These are phyloP conservation scores for Buceros bicornis DNA, from an alignment of 2,797 vertebrate species.

Conservation along the genomic window DNA sequence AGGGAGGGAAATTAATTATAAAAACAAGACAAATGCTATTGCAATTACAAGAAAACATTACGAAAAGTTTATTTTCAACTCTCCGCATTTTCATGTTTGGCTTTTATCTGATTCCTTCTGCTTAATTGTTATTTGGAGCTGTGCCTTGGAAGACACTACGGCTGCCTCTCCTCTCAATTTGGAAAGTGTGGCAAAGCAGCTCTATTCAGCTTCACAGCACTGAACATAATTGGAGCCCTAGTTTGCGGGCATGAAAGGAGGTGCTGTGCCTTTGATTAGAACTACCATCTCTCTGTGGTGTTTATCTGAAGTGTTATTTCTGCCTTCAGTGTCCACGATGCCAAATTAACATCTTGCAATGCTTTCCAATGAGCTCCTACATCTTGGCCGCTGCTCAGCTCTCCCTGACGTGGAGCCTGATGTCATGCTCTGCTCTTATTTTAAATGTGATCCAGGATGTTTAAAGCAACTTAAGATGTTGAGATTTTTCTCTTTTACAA, in stretches of 20 bases:
- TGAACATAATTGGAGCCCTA: conserved; percentile 72
- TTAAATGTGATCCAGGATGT: conserved; percentile 21
- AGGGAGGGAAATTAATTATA: background rate
- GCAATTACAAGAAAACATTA: conserved; percentile 63
- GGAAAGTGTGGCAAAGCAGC: conserved; percentile 66
- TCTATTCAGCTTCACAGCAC: conserved; percentile 75
- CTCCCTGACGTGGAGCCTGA: conserved; percentile 38
- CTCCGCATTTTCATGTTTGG: conserved; percentile 57
- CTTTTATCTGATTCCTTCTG: conserved; percentile 64
- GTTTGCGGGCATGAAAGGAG: conserved; percentile 66
- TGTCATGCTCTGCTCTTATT: conserved; percentile 55
- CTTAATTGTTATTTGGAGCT: conserved; percentile 74
- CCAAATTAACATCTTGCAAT: conserved; percentile 73
- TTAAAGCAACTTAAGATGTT: background rate
- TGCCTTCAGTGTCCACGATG: conserved; percentile 63
- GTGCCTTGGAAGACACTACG: conserved; percentile 51
- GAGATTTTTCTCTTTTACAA: background rate
- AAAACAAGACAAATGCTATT: conserved; percentile 45
- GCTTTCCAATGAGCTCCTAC: conserved; percentile 67
- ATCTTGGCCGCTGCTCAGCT: conserved; percentile 48
- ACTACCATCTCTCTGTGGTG: conserved; percentile 65
- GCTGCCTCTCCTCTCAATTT: conserved; percentile 59
- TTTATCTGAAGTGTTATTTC: conserved; percentile 75
- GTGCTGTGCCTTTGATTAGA: conserved; percentile 71
- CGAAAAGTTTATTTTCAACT: conserved; percentile 65